phyloP scores from a whole-genome alignment of 1,140 invertebrate genomes.

The Macrosteles quadrilineatus region DNA sequence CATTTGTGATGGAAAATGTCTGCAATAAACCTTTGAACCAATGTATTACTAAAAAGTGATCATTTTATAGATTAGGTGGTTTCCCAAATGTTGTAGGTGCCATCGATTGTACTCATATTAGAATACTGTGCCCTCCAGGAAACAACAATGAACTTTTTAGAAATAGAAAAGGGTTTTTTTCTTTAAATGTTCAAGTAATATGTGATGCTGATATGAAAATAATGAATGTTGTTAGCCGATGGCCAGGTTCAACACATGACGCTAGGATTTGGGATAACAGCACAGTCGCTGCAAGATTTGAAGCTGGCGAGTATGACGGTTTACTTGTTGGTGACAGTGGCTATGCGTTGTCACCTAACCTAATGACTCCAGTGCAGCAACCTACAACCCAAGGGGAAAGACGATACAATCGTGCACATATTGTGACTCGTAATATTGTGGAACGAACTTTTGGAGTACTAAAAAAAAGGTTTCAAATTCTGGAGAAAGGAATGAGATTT shows the following conservation, averaged over 20 bases:
- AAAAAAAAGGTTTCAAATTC: conserved; percentile 41
- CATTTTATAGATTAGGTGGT: conserved; percentile 2
- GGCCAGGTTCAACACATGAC: not conserved
- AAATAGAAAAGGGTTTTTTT: conserved; percentile 35
- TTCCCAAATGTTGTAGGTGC: not conserved
- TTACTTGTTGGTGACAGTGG: not conserved
- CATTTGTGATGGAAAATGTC: too few relatives aligned
- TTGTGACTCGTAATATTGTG: conserved; percentile 43
- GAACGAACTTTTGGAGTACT: conserved; percentile 43
- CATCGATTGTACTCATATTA: too few relatives aligned
- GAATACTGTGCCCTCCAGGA: not conserved
- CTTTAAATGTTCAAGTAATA: conserved; percentile 33
- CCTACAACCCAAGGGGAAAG: conserved; percentile 35
- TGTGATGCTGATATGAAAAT: conserved; percentile 33
- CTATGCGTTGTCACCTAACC: conserved; percentile 31
- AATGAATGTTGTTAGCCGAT: conserved; percentile 23
- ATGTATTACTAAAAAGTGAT: not conserved
- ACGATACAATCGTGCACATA: conserved; percentile 43
- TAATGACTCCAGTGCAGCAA: conserved; percentile 40
- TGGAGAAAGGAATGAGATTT: too few relatives aligned
- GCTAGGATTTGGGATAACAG: not conserved
- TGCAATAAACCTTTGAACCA: not conserved
- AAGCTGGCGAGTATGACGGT: not conserved
- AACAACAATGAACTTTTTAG: not conserved
- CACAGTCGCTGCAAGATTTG: conserved; percentile 1